phyloP scores from a whole-genome alignment of 2,113 vertebrate species.

The Cyphomyrus discorhynchus region DNA sequence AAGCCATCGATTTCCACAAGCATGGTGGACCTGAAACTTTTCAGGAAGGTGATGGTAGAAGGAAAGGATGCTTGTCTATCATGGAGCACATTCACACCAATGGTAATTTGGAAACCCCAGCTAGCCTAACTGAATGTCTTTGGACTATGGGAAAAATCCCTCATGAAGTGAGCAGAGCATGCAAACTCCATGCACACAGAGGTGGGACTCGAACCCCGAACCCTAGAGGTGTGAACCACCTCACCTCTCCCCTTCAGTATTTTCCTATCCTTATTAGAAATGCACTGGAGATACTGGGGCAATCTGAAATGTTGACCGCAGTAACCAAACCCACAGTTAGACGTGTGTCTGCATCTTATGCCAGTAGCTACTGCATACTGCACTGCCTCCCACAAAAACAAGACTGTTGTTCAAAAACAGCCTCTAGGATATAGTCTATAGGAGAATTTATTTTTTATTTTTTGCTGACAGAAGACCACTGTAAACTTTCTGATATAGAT shows the following conservation, averaged over 20 bases:
- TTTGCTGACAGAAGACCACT: neutral
- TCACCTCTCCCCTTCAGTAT: neutral
- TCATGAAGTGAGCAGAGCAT: neutral
- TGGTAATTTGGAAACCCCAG: neutral
- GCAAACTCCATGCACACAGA: neutral
- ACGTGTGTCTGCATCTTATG: neutral
- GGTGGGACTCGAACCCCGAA: neutral
- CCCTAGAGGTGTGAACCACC: neutral
- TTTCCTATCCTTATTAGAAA: neutral
- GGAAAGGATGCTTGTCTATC: neutral
- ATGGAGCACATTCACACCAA: neutral
- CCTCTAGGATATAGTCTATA: neutral
- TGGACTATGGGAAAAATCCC: neutral
- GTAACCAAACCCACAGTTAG: neutral
- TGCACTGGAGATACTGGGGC: neutral
- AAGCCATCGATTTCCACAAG: neutral
- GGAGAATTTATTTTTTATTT: neutral
- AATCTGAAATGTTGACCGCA: neutral
- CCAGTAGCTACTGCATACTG: neutral
- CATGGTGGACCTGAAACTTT: neutral
- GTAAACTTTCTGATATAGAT: neutral
- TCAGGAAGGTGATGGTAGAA: neutral
- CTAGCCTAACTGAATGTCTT: neutral
- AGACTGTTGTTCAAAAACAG: neutral
- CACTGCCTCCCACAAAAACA: neutral